Evolutionary conservation across 37 sponge, comb jelly and placozoan genomes (phyloP).

Genomic region (Lycopodina hypogea): DNA sequence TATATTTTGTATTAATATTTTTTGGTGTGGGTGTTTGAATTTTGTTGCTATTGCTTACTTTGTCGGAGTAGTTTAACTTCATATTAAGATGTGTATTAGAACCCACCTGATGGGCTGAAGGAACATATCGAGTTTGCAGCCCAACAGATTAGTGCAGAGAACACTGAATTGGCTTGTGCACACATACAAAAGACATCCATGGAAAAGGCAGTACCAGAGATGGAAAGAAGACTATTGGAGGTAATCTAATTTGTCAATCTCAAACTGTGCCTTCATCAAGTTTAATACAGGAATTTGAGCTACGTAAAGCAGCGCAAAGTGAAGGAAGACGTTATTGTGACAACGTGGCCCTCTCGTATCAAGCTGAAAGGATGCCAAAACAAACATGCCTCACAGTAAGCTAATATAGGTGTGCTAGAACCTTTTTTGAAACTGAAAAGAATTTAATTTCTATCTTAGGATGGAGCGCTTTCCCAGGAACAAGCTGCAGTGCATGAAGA

Average conservation of each 20-base stretch:
- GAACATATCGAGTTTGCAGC: conserved; percentile 72
- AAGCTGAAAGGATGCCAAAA: conserved; percentile 89
- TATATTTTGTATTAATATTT: too few species aligned
- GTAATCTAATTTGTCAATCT: conserved; percentile 18
- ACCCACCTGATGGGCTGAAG: conserved; percentile 65
- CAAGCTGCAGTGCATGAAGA: conserved; percentile 75
- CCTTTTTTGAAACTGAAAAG: too few species aligned
- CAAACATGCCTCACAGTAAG: conserved; percentile 58
- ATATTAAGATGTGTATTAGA: not conserved
- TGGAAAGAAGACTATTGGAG: conserved; percentile 92
- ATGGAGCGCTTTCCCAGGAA: conserved; percentile 71
- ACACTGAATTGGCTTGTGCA: conserved; percentile 97
- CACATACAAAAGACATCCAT: conserved; percentile 97
- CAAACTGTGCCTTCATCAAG: not conserved
- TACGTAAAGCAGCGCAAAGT: conserved; percentile 71
- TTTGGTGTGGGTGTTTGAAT: too few species aligned
- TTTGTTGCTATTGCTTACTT: too few species aligned
- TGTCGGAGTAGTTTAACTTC: too few species aligned
- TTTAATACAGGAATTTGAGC: conserved; percentile 70
- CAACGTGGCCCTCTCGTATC: conserved; percentile 76
- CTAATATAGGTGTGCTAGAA: not conserved
- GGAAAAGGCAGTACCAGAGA: conserved; percentile 90
- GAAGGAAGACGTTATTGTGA: conserved; percentile 84
- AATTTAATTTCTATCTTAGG: conserved; percentile 35
- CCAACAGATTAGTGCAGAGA: conserved; percentile 85